Conservation (phyloP, 30 jellyfish, hydroid and myxozoan species). For the Calvadosia cruxmelitensis region DNA sequence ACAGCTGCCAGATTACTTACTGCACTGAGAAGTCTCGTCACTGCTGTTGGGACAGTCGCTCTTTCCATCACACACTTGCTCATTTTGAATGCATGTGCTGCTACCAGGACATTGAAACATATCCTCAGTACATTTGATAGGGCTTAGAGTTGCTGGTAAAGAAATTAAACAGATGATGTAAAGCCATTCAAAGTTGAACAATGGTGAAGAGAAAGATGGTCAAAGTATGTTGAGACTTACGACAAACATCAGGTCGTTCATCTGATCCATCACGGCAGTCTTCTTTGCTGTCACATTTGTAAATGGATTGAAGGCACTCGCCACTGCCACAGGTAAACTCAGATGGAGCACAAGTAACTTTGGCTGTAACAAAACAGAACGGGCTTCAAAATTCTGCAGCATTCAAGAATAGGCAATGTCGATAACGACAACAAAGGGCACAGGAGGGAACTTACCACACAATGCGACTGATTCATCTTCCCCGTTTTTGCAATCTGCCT, state of each 20-base stretch:
- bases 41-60: slow-evolving; percentile 74
- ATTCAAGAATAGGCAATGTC: too few relatives aligned
- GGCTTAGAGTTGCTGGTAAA: slow-evolving; percentile 32
- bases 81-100: slow-evolving; percentile 38
- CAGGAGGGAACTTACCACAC: neutral
- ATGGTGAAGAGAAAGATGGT: too few relatives aligned
- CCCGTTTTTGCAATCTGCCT: slow-evolving; percentile 48
- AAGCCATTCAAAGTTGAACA: too few relatives aligned
- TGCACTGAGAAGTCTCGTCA: slow-evolving; percentile 67
- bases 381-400: too few relatives aligned
- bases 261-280: slow-evolving; percentile 89
- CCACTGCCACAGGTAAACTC: slow-evolving; percentile 73
- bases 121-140: slow-evolving; percentile 39
- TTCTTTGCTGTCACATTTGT: slow-evolving; percentile 51
- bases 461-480: slow-evolving; percentile 26
- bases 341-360: slow-evolving; percentile 21
- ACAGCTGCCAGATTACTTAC: slow-evolving; percentile 9
- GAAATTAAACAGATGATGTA: neutral
- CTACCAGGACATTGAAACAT: slow-evolving; percentile 48
- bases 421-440: too few relatives aligned
- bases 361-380: too few relatives aligned
- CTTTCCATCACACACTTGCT: slow-evolving; percentile 40
- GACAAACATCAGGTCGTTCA: slow-evolving; percentile 54
- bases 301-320: slow-evolving; percentile 36
- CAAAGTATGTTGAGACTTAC: slow-evolving; percentile 24